Evolutionary conservation across 1,140 invertebrate genomes (phyloP).

Genomic region (Watersipora subatra): DNA sequence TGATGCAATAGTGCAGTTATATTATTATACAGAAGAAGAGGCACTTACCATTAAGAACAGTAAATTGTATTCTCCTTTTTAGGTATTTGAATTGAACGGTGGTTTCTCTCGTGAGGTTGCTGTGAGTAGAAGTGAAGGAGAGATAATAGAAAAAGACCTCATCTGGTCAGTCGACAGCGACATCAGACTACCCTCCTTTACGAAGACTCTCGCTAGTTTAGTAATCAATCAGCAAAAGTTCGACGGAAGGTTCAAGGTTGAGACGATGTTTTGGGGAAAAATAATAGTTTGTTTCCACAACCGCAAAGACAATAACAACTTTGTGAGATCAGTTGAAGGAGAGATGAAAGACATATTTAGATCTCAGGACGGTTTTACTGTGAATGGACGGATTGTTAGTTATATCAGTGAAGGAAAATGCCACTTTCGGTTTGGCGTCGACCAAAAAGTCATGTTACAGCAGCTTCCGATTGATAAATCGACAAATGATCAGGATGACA

Average conservation of each 20-base stretch:
- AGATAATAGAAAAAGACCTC: constrained; percentile 35
- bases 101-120: constrained; percentile 43
- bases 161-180: constrained; percentile 43
- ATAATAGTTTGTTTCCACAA: constrained; percentile 36
- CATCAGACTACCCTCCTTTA: constrained; percentile 36
- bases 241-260: constrained; percentile 34
- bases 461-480: constrained; percentile 17
- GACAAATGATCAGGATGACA: too few species aligned
- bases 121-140: constrained; percentile 39
- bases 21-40: too few species aligned
- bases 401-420: constrained; percentile 28
- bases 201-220: constrained; percentile 37
- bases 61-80: not conserved
- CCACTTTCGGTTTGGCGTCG: constrained; percentile 35
- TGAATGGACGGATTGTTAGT: constrained; percentile 18
- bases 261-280: constrained; percentile 31
- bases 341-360: constrained; percentile 33
- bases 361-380: constrained; percentile 20
- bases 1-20: too few species aligned
- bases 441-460: constrained; percentile 30
- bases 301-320: constrained; percentile 35
- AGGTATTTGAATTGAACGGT: constrained; percentile 39
- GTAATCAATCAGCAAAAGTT: constrained; percentile 41
- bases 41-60: too few species aligned
- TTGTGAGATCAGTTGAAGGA: constrained; percentile 32